Base-by-base conservation (phyloP, 2,113 vertebrate genomes). In the Speoplatyrhinus poulsoni region DNA sequence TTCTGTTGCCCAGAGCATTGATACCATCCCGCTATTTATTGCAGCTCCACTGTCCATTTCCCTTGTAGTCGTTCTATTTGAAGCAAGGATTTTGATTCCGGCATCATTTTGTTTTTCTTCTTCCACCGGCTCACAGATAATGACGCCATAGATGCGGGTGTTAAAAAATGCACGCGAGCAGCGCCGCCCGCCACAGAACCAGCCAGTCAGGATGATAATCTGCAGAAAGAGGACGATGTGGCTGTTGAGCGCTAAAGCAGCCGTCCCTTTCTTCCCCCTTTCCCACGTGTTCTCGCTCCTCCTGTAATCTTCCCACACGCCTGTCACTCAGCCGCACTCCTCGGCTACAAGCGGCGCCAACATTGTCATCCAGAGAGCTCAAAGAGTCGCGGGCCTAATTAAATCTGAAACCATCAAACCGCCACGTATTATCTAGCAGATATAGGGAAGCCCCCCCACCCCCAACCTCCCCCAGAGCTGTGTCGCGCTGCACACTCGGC, bases 1-100 rank as follows among this genome's bases (percentile, higher is more conserved):
- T 90, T 90, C 72, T 82, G 85, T 87, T 61, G 19, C 76, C 84
- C 75, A 7, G 33, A 88, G 64, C 19, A 64, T 48, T 69, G 74
- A 83, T 85, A 83, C 81, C 76, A 75, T 87, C 70, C 47, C 32
- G 19, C 58, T 57, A 72, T 88, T 83, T 81, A 87, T 81, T 87
- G 82, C 73, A 60, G 76, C 69, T 82, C 68, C 65, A 80, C 74
- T 83, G 85, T 87, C 85, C 79, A 62, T 85, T 80, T 69, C 49
- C 67, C 67, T 80, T 76, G 59, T 65, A 84, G 70, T 71, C 16
- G 36, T 58, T n/a, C 12, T 62, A 73, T 82, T 82, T 82, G 52
- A 84, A 84, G 63, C 67, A 60, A 60, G 55, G 15, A 33, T 71
- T 79, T 74, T 67, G 65, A 76, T 73, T 76, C 71, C 10, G 3